A percentile compares a stretch with the other conserved stretches of the same genome.
These are phyloP conservation scores for Drosophila mimica DNA, from an alignment of 2,888 invertebrate genomes.

Conservation along the genomic window DNA sequence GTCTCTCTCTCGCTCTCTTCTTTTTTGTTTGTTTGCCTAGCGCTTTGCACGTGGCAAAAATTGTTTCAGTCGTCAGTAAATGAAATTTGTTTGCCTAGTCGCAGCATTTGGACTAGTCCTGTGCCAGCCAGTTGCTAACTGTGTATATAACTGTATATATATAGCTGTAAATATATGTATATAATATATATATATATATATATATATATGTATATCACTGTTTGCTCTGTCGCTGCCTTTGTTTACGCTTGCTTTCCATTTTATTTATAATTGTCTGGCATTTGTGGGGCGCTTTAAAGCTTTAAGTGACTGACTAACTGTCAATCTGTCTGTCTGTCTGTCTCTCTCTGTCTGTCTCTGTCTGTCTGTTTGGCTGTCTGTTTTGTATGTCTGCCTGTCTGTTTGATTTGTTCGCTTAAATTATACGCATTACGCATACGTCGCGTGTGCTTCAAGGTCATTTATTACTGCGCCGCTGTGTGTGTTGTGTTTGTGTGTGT, in stretches of 20 bases:
- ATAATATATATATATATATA: slow-evolving; percentile 49
- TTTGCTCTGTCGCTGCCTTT: slow-evolving; percentile 10
- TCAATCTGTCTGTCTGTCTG: slow-evolving; percentile 1
- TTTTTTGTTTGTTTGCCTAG: slow-evolving; percentile 23
- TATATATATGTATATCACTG: slow-evolving; percentile 15
- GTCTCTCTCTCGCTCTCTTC: not conserved
- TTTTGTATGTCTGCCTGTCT: not conserved
- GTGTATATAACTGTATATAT: slow-evolving; percentile 27
- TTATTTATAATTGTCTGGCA: slow-evolving; percentile 57
- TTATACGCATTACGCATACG: slow-evolving; percentile 50
- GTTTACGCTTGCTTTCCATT: slow-evolving; percentile 43
- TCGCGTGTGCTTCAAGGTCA: slow-evolving; percentile 57
- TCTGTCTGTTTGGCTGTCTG: slow-evolving; percentile 3
- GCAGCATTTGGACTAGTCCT: slow-evolving; percentile 9
- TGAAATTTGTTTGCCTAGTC: slow-evolving; percentile 75
- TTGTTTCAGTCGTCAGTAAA: slow-evolving; percentile 73
- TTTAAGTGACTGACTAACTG: slow-evolving; percentile 15
- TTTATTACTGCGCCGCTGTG: not conserved
- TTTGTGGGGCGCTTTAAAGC: slow-evolving; percentile 40
- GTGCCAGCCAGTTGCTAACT: slow-evolving; percentile 6
- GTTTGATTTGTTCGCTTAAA: slow-evolving; percentile 20
- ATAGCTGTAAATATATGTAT: slow-evolving; percentile 18
- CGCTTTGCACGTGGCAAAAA: slow-evolving; percentile 75
- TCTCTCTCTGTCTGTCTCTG: not conserved
- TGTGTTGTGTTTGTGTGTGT: not conserved